Percentiles rank a stretch among this genome's conserved stretches.
Conservation (phyloP, 2,888 invertebrate species). For the Cryptophagus acutangulus region DNA sequence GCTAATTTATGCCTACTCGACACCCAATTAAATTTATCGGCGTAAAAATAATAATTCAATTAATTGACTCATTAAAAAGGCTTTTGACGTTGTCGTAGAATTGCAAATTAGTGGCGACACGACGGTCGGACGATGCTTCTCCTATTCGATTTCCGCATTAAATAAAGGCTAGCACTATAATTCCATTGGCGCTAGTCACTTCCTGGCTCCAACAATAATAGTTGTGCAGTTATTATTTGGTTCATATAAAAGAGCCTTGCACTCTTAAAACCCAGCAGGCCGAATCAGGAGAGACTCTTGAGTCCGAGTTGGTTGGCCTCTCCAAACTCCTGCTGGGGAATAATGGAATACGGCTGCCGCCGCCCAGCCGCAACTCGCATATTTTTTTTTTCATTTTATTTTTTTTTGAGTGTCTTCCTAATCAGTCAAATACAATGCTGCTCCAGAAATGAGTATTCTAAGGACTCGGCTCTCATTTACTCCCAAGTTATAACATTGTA, state of each 20-base stretch:
- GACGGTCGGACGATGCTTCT: no score
- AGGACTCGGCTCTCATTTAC: slow-evolving; percentile 1
- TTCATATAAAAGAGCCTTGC: slow-evolving; percentile 22
- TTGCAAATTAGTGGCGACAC: no score
- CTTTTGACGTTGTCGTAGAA: no score
- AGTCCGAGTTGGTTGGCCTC: slow-evolving; percentile 38
- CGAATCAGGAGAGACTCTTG: slow-evolving; percentile 37
- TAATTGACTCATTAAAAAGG: no score
- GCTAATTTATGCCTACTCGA: no score
- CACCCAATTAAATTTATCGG: no score
- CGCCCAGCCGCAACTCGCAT: slow-evolving; percentile 16
- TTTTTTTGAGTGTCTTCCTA: slow-evolving; percentile 34
- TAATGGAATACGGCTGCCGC: slow-evolving; percentile 25
- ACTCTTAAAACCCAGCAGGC: slow-evolving; percentile 34
- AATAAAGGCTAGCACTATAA: no score
- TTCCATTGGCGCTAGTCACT: slow-evolving; percentile 22
- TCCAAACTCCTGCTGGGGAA: slow-evolving; percentile 36
- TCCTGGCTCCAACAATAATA: slow-evolving; percentile 24
- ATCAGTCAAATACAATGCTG: slow-evolving; percentile 33
- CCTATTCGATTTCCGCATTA: no score
- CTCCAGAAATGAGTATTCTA: no score
- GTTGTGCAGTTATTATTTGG: slow-evolving; percentile 24
- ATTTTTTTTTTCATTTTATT: no score
- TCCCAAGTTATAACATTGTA: no score
- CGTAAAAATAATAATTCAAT: no score